Conservation (phyloP, 2,113 vertebrate species). For the Mustelus asterias region DNA sequence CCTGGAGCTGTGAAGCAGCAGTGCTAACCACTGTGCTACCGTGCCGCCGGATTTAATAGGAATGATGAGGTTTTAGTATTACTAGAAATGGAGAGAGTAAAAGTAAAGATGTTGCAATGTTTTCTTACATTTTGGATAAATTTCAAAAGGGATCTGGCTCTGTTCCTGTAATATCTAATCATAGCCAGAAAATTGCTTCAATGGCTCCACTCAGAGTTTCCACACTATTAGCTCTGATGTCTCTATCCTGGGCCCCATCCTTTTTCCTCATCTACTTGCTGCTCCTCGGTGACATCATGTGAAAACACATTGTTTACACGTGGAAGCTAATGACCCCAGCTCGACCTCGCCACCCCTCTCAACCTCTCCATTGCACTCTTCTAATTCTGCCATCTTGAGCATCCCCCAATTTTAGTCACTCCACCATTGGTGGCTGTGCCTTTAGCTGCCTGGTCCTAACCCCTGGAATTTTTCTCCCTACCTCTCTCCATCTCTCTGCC, state of each 20-base stretch:
- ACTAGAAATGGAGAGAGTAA: not conserved
- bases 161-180: too few relatives aligned
- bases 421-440: not conserved
- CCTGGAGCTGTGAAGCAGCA: too few relatives aligned
- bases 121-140: not conserved
- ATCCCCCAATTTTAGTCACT: not conserved
- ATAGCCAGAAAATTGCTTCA: too few relatives aligned
- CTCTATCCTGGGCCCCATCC: not conserved
- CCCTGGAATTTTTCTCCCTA: not conserved
- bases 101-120: not conserved
- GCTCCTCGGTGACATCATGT: not conserved
- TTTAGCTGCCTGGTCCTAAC: not conserved
- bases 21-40: too few relatives aligned
- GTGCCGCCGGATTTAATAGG: too few relatives aligned
- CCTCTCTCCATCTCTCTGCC: not conserved
- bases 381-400: not conserved
- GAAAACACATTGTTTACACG: not conserved
- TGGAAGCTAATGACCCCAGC: not conserved
- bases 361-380: not conserved
- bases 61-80: not conserved
- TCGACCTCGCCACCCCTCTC: not conserved
- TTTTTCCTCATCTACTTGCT: not conserved
- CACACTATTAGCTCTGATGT: not conserved
- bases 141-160: not conserved
- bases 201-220: not conserved